Conservation (phyloP, 2,888 invertebrate genomes). For the Rotaria magnacalcarata region DNA sequence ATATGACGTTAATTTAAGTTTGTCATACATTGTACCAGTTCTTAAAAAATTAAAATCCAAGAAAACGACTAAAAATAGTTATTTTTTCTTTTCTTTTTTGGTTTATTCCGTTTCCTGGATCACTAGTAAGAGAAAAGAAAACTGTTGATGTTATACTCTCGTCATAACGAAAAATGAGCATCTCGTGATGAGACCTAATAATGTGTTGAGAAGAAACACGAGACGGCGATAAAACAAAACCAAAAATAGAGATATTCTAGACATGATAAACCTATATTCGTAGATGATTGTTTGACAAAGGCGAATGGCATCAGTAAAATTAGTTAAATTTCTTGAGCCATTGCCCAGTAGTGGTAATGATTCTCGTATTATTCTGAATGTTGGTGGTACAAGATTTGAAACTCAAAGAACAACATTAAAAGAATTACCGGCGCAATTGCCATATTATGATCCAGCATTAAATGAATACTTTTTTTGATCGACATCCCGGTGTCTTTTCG, state of each 20-base stretch:
- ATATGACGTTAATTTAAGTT: no score
- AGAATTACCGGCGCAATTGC: constrained; percentile 88
- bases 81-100: neutral
- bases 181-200: no score
- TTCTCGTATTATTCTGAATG: constrained; percentile 76
- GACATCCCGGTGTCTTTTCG: constrained; percentile 85
- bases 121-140: no score
- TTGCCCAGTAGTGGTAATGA: neutral
- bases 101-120: no score
- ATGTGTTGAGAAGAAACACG: no score
- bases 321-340: neutral
- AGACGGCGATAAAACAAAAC: no score
- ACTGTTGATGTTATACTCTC: no score
- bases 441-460: constrained; percentile 91
- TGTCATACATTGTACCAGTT: no score
- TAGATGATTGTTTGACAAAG: no score
- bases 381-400: constrained; percentile 84
- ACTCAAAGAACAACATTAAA: constrained; percentile 68
- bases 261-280: no score
- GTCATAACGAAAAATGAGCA: no score
- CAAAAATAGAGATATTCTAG: no score
- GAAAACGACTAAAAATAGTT: neutral
- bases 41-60: neutral
- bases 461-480: constrained; percentile 89
- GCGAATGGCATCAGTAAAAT: neutral